Percentiles rank a stretch among this genome's conserved stretches.
Evolutionary conservation across 2,113 vertebrate genomes (phyloP).

Genomic region (Pseudopodoces humilis): DNA sequence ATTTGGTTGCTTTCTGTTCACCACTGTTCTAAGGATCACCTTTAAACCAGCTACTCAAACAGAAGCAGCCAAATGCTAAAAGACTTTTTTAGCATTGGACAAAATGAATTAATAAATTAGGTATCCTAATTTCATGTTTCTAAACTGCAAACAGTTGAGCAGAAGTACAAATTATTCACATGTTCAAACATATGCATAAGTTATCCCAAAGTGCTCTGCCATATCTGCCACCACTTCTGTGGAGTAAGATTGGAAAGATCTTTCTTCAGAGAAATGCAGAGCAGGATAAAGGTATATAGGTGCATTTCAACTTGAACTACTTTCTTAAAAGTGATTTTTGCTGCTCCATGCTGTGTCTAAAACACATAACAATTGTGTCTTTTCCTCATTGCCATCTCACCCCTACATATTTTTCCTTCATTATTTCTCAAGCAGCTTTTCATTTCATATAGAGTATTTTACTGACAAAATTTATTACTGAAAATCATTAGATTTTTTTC

Average conservation of each 20-base stretch:
- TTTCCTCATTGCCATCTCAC: background rate
- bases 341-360: background rate
- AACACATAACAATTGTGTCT: background rate
- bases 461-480: background rate
- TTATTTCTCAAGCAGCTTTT: background rate
- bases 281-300: background rate
- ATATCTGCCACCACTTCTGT: background rate
- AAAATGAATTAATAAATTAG: background rate
- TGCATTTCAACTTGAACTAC: background rate
- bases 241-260: background rate
- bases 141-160: background rate
- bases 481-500: background rate
- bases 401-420: background rate
- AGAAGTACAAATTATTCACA: background rate
- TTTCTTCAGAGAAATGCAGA: background rate
- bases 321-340: background rate
- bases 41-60: background rate
- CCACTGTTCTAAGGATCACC: background rate
- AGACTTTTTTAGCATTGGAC: background rate
- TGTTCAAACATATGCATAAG: background rate
- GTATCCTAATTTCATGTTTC: background rate
- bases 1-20: background rate
- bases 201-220: background rate
- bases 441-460: background rate
- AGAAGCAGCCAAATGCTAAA: background rate